Evolutionary conservation across 2,113 vertebrate species (phyloP), one percentile per base, ranked within the genome.

Genomic region (Salvelinus namaycush): DNA sequence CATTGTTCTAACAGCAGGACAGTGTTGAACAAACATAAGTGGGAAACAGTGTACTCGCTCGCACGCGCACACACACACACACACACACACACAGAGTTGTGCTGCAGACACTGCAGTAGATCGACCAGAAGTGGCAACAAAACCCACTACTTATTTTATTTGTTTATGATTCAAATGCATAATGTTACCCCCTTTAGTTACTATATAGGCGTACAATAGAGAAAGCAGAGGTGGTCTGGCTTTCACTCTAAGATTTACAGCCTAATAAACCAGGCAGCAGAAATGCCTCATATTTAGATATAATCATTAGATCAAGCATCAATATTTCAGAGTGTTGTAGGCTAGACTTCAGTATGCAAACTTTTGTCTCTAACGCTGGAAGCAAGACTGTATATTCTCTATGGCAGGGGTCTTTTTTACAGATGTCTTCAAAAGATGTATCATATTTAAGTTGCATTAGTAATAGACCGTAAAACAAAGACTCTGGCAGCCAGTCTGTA

Each of bases 171-270:
- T 44, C 39, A 44, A 44, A 44, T 44, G 39, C 39, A 44, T 44
- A 44, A 3, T 44, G 2, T 3, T 44, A 11, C 39, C 9, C 39
- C 39, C 34, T 2, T 44, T 44, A 44, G 9, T 11, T 44, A 11
- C 2, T 11, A 44, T 44, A 44, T 11, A 11, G 39, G 75, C 24
- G 73, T 16, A 69, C 59, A 75, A 26, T 70, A 57, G 18, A 68
- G 66, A 76, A 66, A 26, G 6, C 0, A 68, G 70, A 66, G 74
- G 29, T 26, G 20, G 29, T 26, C 8, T 39, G 70, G 75, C 12
- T 70, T 60, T 66, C 76, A 81, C 71, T 44, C n/a, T 68, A 27
- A 59, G 59, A 88, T 82, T 48, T 51, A 86, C 29, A 57, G 68
- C 68, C 54, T 79, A 79, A 84, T 79, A 73, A 78, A 85, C 80